Evolutionary conservation across 92 coral and sea anemone genomes (phyloP), one percentile per base, ranked within the genome.

Genomic region (Zoanthus sociatus): DNA sequence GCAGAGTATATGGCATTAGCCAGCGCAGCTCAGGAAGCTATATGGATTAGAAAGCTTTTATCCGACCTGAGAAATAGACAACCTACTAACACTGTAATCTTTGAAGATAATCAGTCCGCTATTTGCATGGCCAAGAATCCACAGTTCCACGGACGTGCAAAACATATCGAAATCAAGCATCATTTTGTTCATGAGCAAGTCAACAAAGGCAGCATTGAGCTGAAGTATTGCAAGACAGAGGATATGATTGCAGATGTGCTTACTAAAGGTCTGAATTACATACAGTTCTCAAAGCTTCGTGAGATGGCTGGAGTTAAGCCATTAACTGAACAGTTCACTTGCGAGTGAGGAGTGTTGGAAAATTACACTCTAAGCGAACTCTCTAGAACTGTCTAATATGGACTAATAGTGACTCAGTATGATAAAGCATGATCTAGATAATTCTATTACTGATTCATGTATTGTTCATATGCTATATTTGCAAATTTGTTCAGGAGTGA

Each of bases 231-330:
- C 82, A 18, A 51, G 37, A 71, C 93, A 10, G 76, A 76, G 30
- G 75, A 87, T 32, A 91, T 91, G 93, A 37, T 91, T 17, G 94
- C 94, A 50, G 94, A 91, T 72, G 51, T 91, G 78, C 71, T 91
- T 58, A 91, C 92, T 68, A 91, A 88, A 73, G 91, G 92, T 3
- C 60, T 89, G 15, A 51, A 33, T 9, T 3, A 64, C n/a, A 78
- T 18, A n/a, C 89, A 91, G 87, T 89, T 92, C 60, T 7, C 75
- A 15, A 89, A 78, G 63, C 86, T 92, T 32, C 76, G 92, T 31
- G 73, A 83, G 73, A 55, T 91, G 77, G 8, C 75, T 79, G 93
- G 91, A 33, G 88, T 91, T 37, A 77, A 16, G 42, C 42, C 31
- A 82, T 68, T 16, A 53, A 16, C 74, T 87, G 42, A 78, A 77